Evolutionary conservation across 2,888 invertebrate genomes (phyloP), one percentile per base, ranked within the genome.

Genomic region (Julus scandinavius): DNA sequence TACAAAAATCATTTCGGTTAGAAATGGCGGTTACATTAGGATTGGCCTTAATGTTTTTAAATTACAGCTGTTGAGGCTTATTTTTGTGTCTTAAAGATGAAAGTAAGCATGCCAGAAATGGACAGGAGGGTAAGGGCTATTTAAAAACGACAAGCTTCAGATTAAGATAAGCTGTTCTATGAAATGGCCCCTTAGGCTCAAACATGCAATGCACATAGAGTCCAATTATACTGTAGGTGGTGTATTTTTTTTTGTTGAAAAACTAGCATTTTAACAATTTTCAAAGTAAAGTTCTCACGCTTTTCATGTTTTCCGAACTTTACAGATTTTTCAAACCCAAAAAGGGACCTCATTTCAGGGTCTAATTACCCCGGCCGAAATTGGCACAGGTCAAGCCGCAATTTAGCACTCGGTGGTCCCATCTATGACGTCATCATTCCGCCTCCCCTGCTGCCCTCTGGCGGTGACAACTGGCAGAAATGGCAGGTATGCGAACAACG

Each of bases 81-180:
- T 29, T 29, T 45, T 45, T 7, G 7, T 45, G 5, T 45, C 7
- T 7, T 45, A 45, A 45, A 45, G 45, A 45, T 45, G 45, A 45
- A 45, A 45, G 45, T 45, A 2, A 45, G 1, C 45, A 45, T 45
- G 45, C 17, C 11, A 29, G 72, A 20, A 72, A 3, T 20, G 72
- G 72, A 29, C 29, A 72, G 72, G 72, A 72, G 29, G 72, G 72
- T 72, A 72, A 72, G 72, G 72, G 72, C 72, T 72, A 63, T 72
- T 72, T 72, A 72, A 72, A 72, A 72, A 29, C 72, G 72, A 72
- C 72, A 72, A 72, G 72, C 29, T n/a, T 29, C 72, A n/a, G 72
- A 72, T 72, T 72, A 72, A 72, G 72, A 72, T 72, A 72, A 72
- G 72, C 20, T 20, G 72, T 72, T 63, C 17, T 54, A 17, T 6